These are phyloP conservation scores for Pedicia rivosa DNA, from an alignment of 2,888 invertebrate genomes.

Conservation along the genomic window DNA sequence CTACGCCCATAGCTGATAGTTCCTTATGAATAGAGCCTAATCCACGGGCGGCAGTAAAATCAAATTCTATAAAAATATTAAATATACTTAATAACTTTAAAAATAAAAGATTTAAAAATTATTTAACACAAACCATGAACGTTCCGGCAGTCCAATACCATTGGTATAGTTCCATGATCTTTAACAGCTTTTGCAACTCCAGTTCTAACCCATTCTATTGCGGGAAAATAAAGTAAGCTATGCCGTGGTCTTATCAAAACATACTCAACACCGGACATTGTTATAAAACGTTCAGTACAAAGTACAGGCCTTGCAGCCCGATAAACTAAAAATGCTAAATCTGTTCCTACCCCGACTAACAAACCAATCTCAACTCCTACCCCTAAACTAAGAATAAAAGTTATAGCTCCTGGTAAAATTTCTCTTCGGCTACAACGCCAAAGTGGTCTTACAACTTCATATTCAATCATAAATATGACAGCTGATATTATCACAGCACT, in stretches of 20 bases:
- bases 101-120: not conserved
- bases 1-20: constrained; percentile 51
- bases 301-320: constrained; percentile 67
- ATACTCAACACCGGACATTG: constrained; percentile 49
- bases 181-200: constrained; percentile 59
- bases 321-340: constrained; percentile 60
- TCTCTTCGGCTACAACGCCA: constrained; percentile 72
- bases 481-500: constrained; percentile 91
- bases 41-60: constrained; percentile 77
- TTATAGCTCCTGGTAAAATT: constrained; percentile 63
- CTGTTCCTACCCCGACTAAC: constrained; percentile 62
- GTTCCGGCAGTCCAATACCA: constrained; percentile 67
- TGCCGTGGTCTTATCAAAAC: constrained; percentile 63
- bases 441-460: constrained; percentile 68
- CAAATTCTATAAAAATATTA: constrained; percentile 40
- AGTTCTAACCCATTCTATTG: constrained; percentile 65
- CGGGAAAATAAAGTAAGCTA: constrained; percentile 63
- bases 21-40: constrained; percentile 61
- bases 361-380: constrained; percentile 81
- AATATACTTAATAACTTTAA: not conserved
- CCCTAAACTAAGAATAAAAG: constrained; percentile 64
- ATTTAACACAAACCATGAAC: constrained; percentile 40
- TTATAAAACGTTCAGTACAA: constrained; percentile 56
- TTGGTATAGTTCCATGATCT: constrained; percentile 54
- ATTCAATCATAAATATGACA: constrained; percentile 89